phyloP scores from a whole-genome alignment of 2,888 invertebrate species.

The Melolontha melolontha region DNA sequence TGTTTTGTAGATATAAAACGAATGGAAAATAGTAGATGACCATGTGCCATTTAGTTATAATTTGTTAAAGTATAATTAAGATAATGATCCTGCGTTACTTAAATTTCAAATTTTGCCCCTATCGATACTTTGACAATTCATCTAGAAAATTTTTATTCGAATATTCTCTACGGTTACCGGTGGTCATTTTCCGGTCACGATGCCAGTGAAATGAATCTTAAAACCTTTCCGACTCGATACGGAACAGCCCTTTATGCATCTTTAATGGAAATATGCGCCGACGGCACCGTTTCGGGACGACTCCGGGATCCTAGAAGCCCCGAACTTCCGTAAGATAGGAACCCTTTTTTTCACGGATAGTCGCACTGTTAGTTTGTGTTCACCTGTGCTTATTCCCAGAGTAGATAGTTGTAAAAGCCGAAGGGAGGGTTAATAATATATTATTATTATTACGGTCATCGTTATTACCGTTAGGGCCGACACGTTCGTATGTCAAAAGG shows the following conservation, averaged over 20 bases:
- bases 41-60: too few species aligned
- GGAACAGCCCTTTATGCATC: slow-evolving; percentile 21
- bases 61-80: too few species aligned
- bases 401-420: slow-evolving; percentile 21
- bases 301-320: background rate
- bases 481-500: slow-evolving; percentile 22
- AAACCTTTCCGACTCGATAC: slow-evolving; percentile 13
- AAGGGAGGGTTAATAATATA: slow-evolving; percentile 29
- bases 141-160: slow-evolving; percentile 13
- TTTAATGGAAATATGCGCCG: slow-evolving; percentile 16
- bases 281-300: background rate
- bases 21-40: too few species aligned
- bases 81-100: too few species aligned
- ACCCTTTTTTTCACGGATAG: slow-evolving; percentile 8
- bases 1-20: too few species aligned
- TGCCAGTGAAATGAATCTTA: slow-evolving; percentile 10
- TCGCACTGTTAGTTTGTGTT: slow-evolving; percentile 7
- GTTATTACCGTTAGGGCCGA: slow-evolving; percentile 16
- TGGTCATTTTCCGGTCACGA: slow-evolving; percentile 15
- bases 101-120: too few species aligned
- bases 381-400: slow-evolving; percentile 20
- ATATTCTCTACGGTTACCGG: slow-evolving; percentile 2
- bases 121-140: background rate
- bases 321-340: slow-evolving; percentile 21
- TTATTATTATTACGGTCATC: slow-evolving; percentile 22